Base-by-base conservation (phyloP, 2,888 invertebrate genomes). In the Flexamia atlantica region DNA sequence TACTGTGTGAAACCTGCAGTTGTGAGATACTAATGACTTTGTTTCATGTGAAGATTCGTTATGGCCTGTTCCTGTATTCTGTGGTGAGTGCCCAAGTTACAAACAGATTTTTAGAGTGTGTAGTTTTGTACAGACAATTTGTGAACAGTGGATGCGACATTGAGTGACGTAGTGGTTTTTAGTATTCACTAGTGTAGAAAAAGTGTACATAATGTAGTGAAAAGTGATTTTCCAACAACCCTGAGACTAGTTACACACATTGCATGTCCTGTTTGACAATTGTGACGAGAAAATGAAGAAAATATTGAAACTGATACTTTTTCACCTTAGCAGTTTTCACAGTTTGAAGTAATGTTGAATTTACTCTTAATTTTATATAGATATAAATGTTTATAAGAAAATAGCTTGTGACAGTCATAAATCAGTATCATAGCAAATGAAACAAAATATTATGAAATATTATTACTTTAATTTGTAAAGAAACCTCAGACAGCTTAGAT, bases 1-100 rank as follows among this genome's bases (percentile, higher is more conserved):
- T 23, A 32, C 1, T 80, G 23, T 80, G 36, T 57, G 28, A 53
- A 23, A 57, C 36, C 32, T 80, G 28, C 5, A 53, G 57, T 28
- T 80, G 36, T 20, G 20, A 64, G 64, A 64, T 17, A 28, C 64
- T 64, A 64, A 64, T 64, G 12, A 42, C 82, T 84, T 84, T 85
- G 84, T 87, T 85, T 85, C 85, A 85, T 86, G 85, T 85, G 85
- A 84, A 86, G 87, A 87, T 84, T 85, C 87, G 81, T 85, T 87
- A 84, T 87, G 87, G 87, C 86, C 86, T 70, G 86, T 87, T 42
- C 87, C 87, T 64, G 85, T 87, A 83, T 85, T 87, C 60, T 87
- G 87, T 83, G 86, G 87, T 87, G 86, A 87, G 87, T 87, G 68
- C 20, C 68, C 14, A 68, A 14, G 23, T 72, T 72, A 9, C 5